Base-by-base conservation (phyloP, 1,140 invertebrate genomes). In the Drosophila paulistorum region DNA sequence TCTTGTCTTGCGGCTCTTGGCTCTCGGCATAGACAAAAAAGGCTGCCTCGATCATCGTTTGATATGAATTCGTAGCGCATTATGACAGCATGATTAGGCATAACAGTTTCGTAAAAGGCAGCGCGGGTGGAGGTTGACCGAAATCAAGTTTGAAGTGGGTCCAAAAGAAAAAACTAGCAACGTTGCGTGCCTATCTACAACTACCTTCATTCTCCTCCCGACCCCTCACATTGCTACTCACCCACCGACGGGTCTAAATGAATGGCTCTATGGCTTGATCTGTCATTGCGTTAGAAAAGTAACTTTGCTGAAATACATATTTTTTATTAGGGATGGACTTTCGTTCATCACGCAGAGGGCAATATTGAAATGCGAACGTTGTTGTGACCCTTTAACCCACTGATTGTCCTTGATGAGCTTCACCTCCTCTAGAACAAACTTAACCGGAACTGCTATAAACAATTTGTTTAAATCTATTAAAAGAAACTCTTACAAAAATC, bases 71-170 rank as follows among this genome's bases (percentile, higher is more conserved):
- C 86, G 85, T 85, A 90, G 83, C 90, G 83, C 90, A 91, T 91
- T 91, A 91, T 91, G 90, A 91, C 90, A 91, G 90, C 90, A 91
- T 91, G 90, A 91, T 91, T 91, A 91, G 90, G 90, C 90, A 91
- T 91, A 89, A 89, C 90, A 91, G 86, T 86, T 89, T 89, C 84
- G 83, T 86, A 89, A 84, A 81, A 78, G 75, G 77, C 77, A 75
- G 68, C 76, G 78, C 71, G 78, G 85, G 85, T 81, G 85, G 78
- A 84, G 77, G 77, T 66, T 85, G 70, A 73, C 72, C 73, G 77
- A 89, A 89, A 89, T 89, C 84, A 81, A 89, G 84, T 89, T 89
- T 89, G 77, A 89, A 89, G 85, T 85, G 82, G 82, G 72, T 73
- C 79, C 65, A 70, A 39, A 20, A 48, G 9, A 17, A 48, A 61